phyloP scores from a whole-genome alignment of 2,888 invertebrate species.

The Chrysomela aeneicollis region DNA sequence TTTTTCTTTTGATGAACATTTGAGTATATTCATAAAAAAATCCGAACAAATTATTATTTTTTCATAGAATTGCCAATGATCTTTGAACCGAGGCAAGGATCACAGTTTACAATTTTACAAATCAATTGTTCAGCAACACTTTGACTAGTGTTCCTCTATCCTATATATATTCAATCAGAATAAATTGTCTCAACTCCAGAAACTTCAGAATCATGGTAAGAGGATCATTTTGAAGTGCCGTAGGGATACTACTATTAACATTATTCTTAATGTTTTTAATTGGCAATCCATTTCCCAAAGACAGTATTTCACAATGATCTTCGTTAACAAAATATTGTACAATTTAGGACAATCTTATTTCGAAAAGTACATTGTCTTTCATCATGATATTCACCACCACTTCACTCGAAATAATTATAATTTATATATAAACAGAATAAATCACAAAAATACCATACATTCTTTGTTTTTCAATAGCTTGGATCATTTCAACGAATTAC shows the following conservation, averaged over 20 bases:
- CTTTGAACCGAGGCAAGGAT: too few species aligned
- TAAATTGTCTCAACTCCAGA: too few species aligned
- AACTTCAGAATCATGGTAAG: too few species aligned
- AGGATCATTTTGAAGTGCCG: too few species aligned
- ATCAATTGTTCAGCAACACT: not conserved
- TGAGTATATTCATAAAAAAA: not conserved
- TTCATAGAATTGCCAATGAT: not conserved
- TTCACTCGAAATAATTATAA: not conserved
- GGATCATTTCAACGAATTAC: not conserved
- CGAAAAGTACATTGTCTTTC: not conserved
- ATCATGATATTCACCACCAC: not conserved
- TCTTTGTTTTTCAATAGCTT: not conserved
- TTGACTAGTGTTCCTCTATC: not conserved
- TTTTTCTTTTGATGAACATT: too few species aligned
- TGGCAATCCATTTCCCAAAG: too few species aligned
- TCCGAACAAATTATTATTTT: not conserved
- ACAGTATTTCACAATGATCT: too few species aligned
- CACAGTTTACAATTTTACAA: not conserved
- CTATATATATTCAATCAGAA: too few species aligned
- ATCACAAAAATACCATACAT: not conserved
- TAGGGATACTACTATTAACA: too few species aligned
- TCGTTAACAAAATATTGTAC: not conserved
- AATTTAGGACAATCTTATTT: not conserved
- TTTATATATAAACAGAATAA: not conserved
- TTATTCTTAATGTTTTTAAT: too few species aligned